Percentiles rank a stretch among this genome's conserved stretches.
phyloP scores from a whole-genome alignment of 2,797 vertebrate species.

The Micropoecilia bifurca region DNA sequence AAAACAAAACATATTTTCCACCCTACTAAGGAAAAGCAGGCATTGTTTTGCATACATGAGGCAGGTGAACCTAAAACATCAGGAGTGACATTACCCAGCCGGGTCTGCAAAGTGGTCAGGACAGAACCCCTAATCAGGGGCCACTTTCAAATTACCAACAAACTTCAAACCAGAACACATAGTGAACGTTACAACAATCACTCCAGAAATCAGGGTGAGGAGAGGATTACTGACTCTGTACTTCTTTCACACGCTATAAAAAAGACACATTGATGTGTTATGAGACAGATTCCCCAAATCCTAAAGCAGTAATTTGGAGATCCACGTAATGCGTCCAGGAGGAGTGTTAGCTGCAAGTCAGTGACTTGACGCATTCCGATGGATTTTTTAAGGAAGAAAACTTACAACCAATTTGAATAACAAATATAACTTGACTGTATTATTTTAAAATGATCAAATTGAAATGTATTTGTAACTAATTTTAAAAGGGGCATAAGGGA shows the following conservation, averaged over 20 bases:
- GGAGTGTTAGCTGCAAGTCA: not conserved
- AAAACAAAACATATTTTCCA: conserved; percentile 33
- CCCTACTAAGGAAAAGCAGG: conserved; percentile 33
- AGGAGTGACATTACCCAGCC: conserved; percentile 69
- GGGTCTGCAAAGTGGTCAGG: conserved; percentile 64
- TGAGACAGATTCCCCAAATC: conserved; percentile 9
- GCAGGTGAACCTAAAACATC: conserved; percentile 37
- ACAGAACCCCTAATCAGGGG: conserved; percentile 53
- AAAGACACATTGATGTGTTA: conserved; percentile 7
- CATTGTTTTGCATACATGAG: conserved; percentile 63
- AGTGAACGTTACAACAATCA: conserved; percentile 31
- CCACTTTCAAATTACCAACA: conserved; percentile 41
- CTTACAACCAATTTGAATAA: not conserved
- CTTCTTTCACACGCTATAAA: conserved; percentile 14
- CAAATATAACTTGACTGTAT: not conserved
- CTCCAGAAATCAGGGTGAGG: conserved; percentile 22
- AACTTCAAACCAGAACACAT: conserved; percentile 27
- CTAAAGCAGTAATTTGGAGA: conserved; percentile 11
- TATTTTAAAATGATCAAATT: not conserved
- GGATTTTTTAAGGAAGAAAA: not conserved
- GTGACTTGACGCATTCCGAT: not conserved
- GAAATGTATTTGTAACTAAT: not conserved
- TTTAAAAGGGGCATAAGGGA: not conserved
- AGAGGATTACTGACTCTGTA: conserved; percentile 22
- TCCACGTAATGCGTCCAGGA: not conserved